phyloP scores from a whole-genome alignment of 2,797 vertebrate genomes.

The Sylvilagus floridanus region DNA sequence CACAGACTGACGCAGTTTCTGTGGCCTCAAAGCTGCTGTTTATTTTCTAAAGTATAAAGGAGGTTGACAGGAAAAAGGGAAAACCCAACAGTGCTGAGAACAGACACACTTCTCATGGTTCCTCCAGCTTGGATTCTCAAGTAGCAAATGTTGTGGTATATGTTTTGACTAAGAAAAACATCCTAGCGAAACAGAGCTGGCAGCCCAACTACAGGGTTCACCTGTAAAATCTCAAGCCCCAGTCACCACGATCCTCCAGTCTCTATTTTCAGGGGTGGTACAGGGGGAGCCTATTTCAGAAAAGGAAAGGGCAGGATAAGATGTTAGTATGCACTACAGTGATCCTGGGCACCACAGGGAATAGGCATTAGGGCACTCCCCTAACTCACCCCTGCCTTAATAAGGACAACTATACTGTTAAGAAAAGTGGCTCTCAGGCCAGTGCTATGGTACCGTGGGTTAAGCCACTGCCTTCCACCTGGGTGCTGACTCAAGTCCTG shows the following conservation, averaged over 20 bases:
- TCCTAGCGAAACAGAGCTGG: background rate
- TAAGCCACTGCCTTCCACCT: no score
- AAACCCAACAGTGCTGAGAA: slow-evolving; percentile 66
- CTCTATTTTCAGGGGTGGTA: background rate
- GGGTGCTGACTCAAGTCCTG: no score
- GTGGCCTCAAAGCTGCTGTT: slow-evolving; percentile 60
- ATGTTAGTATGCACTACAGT: background rate
- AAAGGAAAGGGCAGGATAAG: slow-evolving; percentile 30
- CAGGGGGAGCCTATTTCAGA: background rate
- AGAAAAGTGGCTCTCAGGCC: background rate
- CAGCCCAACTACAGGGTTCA: slow-evolving; percentile 17
- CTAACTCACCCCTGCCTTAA: background rate
- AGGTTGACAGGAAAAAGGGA: slow-evolving; percentile 59
- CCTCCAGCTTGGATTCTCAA: slow-evolving; percentile 34
- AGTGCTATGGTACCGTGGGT: no score
- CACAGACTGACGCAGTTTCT: slow-evolving; percentile 41
- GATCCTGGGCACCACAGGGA: background rate
- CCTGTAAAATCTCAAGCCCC: slow-evolving; percentile 27
- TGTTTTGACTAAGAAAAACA: slow-evolving; percentile 59
- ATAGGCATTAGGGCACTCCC: background rate
- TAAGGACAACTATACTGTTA: background rate
- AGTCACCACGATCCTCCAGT: background rate
- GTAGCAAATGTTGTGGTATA: slow-evolving; percentile 23
- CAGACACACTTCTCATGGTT: slow-evolving; percentile 49
- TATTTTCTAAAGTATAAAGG: slow-evolving; percentile 73